Conservation (phyloP, 2,113 vertebrate species). For the Stegastes partitus region DNA sequence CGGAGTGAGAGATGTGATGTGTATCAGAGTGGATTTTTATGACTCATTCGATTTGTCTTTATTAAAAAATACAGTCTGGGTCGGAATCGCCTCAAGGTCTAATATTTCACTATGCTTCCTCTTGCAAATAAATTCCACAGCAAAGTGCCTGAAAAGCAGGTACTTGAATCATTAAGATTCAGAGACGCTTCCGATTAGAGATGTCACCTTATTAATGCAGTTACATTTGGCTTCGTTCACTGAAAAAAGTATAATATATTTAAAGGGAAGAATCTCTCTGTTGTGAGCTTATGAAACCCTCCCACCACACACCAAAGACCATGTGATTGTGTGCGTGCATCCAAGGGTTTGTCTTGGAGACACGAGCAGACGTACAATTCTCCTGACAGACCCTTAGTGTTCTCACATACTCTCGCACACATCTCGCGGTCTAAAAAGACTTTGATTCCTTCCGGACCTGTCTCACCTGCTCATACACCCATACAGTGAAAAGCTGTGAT, state of each 20-base stretch:
- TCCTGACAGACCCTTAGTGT: slow-evolving; percentile 41
- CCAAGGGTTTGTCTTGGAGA: background rate
- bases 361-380: slow-evolving; percentile 13
- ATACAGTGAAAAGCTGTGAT: slow-evolving; percentile 19
- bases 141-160: slow-evolving; percentile 19
- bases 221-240: background rate
- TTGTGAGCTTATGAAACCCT: background rate
- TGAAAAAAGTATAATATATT: background rate
- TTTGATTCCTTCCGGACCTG: slow-evolving; percentile 40
- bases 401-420: slow-evolving; percentile 8
- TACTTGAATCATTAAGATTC: slow-evolving; percentile 25
- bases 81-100: slow-evolving; percentile 20
- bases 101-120: slow-evolving; percentile 38
- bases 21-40: slow-evolving; percentile 26
- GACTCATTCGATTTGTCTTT: slow-evolving; percentile 36
- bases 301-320: no score
- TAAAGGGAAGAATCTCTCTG: background rate
- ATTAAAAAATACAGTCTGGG: slow-evolving; percentile 32
- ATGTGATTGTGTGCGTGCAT: no score
- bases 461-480: slow-evolving; percentile 1
- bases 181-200: slow-evolving; percentile 33
- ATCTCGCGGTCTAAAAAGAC: slow-evolving; percentile 47
- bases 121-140: slow-evolving; percentile 21
- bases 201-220: slow-evolving; percentile 7
- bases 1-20: background rate